Percentiles rank a stretch among this genome's conserved stretches.
phyloP scores from a whole-genome alignment of 2,113 vertebrate species.

The Opisthocomus hoazin region DNA sequence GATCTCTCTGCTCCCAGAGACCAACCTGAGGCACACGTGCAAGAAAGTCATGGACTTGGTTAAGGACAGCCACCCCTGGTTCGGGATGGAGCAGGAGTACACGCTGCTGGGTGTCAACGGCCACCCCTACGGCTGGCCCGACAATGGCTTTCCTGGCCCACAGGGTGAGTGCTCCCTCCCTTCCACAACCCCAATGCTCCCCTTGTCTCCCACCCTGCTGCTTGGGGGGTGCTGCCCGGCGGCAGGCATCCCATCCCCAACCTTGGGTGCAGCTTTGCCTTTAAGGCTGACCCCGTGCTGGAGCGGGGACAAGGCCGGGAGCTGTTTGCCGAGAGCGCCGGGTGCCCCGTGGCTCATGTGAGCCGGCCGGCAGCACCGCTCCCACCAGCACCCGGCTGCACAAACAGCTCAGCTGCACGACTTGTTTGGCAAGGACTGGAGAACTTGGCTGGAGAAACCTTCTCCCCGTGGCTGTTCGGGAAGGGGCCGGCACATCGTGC shows the following conservation, averaged over 20 bases:
- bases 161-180: conserved; percentile 50
- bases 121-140: conserved; percentile 69
- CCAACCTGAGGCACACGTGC: conserved; percentile 68
- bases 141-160: conserved; percentile 54
- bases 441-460: neutral
- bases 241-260: rapidly evolving
- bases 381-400: neutral
- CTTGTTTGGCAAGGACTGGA: conserved; percentile 38
- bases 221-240: rapidly evolving
- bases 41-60: conserved; percentile 67
- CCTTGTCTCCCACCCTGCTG: neutral
- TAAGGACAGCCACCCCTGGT: conserved; percentile 62
- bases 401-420: neutral
- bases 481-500: neutral
- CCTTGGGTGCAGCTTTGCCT: rapidly evolving
- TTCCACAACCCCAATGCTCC: rapidly evolving
- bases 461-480: neutral
- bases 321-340: neutral
- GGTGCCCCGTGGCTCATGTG: neutral
- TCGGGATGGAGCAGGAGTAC: conserved; percentile 76
- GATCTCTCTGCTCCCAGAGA: conserved; percentile 60
- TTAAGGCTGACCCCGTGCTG: rapidly evolving
- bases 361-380: neutral
- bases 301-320: neutral
- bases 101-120: conserved; percentile 53